Percentiles rank a stretch among this genome's conserved stretches.
Evolutionary conservation across 2,888 invertebrate species (phyloP).

Genomic region (Thumatha senex): DNA sequence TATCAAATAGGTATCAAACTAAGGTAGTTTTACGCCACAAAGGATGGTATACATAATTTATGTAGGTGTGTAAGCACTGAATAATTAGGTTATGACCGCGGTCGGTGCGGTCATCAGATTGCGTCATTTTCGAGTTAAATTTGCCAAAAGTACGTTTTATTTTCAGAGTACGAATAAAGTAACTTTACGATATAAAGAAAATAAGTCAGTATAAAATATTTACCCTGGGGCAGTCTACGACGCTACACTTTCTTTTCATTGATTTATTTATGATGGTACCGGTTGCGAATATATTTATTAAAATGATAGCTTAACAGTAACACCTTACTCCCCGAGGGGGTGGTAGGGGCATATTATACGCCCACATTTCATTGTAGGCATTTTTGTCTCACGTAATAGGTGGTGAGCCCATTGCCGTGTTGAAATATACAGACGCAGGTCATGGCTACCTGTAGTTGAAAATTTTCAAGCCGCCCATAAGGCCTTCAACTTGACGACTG

Average conservation of each 20-base stretch:
- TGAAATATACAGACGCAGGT: too few species aligned
- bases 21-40: too few species aligned
- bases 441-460: too few species aligned
- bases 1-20: too few species aligned
- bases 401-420: too few species aligned
- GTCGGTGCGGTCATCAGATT: conserved; percentile 45
- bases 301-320: not conserved
- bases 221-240: conserved; percentile 14
- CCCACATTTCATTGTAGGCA: too few species aligned
- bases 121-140: conserved; percentile 52
- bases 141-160: conserved; percentile 51
- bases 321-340: too few species aligned
- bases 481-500: too few species aligned
- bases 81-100: conserved; percentile 49
- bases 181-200: conserved; percentile 17
- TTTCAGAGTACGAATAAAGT: conserved; percentile 28
- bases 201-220: conserved; percentile 17
- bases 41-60: not conserved
- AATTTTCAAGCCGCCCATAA: too few species aligned
- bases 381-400: too few species aligned
- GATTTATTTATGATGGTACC: conserved; percentile 15
- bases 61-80: conserved; percentile 28
- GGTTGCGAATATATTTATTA: conserved; percentile 6
- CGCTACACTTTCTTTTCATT: conserved; percentile 23
- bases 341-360: too few species aligned